phyloP scores from a whole-genome alignment of 2,797 vertebrate species.

The Adelosebastes latens region DNA sequence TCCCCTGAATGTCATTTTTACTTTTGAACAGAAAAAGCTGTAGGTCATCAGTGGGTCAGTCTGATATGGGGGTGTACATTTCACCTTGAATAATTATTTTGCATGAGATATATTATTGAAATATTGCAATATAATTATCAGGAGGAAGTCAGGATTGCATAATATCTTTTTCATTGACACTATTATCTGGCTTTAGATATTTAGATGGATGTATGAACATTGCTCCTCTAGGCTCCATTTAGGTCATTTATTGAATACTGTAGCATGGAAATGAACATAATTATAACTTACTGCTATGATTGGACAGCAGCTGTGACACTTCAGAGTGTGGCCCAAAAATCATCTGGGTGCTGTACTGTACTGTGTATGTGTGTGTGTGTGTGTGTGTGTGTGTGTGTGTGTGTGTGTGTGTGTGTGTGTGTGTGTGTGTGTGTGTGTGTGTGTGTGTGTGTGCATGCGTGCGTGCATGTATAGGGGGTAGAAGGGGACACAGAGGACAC shows the following conservation, averaged over 20 bases:
- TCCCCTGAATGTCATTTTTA: conserved; percentile 34
- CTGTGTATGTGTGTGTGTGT: background rate
- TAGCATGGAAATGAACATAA: background rate
- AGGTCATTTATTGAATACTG: background rate
- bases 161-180: background rate
- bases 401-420: background rate
- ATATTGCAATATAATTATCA: conserved; percentile 7
- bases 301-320: background rate
- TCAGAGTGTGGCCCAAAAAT: background rate
- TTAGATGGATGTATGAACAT: background rate
- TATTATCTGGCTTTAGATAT: background rate
- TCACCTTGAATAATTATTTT: conserved; percentile 28
- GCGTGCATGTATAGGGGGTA: no score
- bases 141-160: background rate
- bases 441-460: no score
- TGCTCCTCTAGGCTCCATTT: background rate
- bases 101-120: conserved; percentile 9
- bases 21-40: conserved; percentile 29
- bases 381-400: background rate
- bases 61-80: conserved; percentile 18
- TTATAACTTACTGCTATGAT: background rate
- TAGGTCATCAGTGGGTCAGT: conserved; percentile 15
- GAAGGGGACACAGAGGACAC: no score
- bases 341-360: background rate
- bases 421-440: no score